Evolutionary conservation across 2,888 invertebrate genomes (phyloP).

Genomic region (Lepidochrysops patricia): DNA sequence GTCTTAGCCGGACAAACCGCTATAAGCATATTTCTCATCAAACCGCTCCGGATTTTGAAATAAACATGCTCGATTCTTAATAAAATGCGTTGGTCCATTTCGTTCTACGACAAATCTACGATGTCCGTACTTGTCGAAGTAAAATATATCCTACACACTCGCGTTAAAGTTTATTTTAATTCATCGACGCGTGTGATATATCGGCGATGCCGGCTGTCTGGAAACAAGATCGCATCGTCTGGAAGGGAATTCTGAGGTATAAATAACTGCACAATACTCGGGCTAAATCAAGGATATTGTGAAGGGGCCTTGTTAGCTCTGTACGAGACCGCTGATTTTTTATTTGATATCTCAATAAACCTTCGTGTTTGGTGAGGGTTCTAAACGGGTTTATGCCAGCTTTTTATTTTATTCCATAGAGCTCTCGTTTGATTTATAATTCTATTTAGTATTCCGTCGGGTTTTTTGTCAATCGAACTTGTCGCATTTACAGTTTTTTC

Average conservation of each 20-base stretch:
- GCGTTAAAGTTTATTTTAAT: not conserved
- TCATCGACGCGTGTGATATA: constrained; percentile 19
- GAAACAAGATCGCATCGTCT: constrained; percentile 45
- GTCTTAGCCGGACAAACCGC: constrained; percentile 37
- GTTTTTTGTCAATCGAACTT: constrained; percentile 29
- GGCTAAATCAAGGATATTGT: constrained; percentile 71
- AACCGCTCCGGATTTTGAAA: constrained; percentile 52
- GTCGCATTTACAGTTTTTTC: constrained; percentile 41
- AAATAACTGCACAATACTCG: constrained; percentile 71
- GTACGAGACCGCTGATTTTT: constrained; percentile 68
- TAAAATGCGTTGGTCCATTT: constrained; percentile 65
- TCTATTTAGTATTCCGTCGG: constrained; percentile 56
- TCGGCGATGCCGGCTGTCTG: constrained; percentile 24
- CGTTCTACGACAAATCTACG: constrained; percentile 24
- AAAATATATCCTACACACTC: constrained; percentile 22
- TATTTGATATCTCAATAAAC: constrained; percentile 73
- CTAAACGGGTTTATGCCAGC: constrained; percentile 42
- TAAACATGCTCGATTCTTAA: constrained; percentile 58
- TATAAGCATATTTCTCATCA: constrained; percentile 69
- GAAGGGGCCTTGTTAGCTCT: constrained; percentile 60
- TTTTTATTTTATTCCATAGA: constrained; percentile 40
- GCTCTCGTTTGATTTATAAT: constrained; percentile 57
- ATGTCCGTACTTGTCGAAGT: constrained; percentile 10
- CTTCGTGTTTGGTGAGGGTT: constrained; percentile 49
- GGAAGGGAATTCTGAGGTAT: constrained; percentile 54